A percentile compares a stretch with the other conserved stretches of the same genome.
Evolutionary conservation across 2,888 invertebrate genomes (phyloP).

Genomic region (Tortricodes alternella): DNA sequence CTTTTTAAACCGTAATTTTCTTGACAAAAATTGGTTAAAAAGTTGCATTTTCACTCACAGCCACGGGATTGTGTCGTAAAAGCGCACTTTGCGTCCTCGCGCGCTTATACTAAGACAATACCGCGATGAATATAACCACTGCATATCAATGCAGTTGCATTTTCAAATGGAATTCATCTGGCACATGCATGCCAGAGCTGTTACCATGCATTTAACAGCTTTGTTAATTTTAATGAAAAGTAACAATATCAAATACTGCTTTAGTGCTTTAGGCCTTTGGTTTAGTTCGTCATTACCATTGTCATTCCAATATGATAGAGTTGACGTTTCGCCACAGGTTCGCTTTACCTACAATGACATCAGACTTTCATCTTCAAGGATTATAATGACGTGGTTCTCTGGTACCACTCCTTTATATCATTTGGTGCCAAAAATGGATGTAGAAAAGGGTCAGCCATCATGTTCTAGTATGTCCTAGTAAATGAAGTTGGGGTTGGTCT

Average conservation of each 20-base stretch:
- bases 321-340: no score
- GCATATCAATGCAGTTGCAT: background rate
- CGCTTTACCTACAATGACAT: no score
- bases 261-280: background rate
- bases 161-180: slow-evolving; percentile 2
- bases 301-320: no score
- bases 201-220: background rate
- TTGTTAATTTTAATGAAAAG: background rate
- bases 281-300: no score
- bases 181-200: background rate
- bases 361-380: no score
- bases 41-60: slow-evolving; percentile 63
- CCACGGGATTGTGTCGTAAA: slow-evolving; percentile 46
- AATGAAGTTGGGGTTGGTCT: slow-evolving; percentile 73
- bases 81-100: slow-evolving; percentile 64
- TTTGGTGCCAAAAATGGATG: background rate
- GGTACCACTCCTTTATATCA: background rate
- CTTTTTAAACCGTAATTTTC: slow-evolving; percentile 31
- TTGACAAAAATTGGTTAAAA: slow-evolving; percentile 52
- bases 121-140: background rate
- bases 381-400: no score
- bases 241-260: no score
- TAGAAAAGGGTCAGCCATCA: background rate
- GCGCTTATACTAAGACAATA: slow-evolving; percentile 57
- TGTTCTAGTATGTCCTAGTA: slow-evolving; percentile 45